Conservation (phyloP, 1,140 invertebrate genomes). For the Limonius californicus region DNA sequence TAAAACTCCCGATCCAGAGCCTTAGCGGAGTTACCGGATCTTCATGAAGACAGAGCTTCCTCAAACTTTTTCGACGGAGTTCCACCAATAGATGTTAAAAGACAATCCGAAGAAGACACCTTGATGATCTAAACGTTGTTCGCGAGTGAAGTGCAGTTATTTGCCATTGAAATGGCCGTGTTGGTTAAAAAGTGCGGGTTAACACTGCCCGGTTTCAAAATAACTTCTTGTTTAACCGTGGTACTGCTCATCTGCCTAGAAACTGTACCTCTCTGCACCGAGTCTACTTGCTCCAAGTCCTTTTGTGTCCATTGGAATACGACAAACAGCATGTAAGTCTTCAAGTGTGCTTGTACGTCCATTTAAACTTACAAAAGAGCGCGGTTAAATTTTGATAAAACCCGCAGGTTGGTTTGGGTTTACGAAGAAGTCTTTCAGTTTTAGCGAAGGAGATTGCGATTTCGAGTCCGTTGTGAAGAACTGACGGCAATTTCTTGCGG, state of each 20-base stretch:
- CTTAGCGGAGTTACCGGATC: too few relatives aligned
- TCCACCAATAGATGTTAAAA: background rate
- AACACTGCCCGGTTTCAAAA: constrained; percentile 43
- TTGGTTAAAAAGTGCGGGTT: constrained; percentile 34
- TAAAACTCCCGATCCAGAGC: too few relatives aligned
- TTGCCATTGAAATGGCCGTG: constrained; percentile 24
- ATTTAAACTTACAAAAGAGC: too few relatives aligned
- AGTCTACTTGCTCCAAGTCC: constrained; percentile 75
- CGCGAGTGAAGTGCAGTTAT: constrained; percentile 7
- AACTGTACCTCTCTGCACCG: constrained; percentile 68
- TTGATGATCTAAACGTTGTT: background rate
- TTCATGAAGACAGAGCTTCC: too few relatives aligned
- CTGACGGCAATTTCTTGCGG: background rate
- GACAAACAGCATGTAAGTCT: constrained; percentile 72
- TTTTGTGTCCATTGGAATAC: constrained; percentile 86
- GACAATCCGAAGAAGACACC: background rate
- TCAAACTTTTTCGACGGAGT: too few relatives aligned
- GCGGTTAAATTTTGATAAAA: too few relatives aligned
- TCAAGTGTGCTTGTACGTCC: too few relatives aligned
- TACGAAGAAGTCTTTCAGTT: too few relatives aligned
- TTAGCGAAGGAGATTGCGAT: too few relatives aligned
- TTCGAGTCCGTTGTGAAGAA: background rate
- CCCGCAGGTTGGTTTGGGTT: too few relatives aligned
- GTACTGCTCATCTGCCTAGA: constrained; percentile 73
- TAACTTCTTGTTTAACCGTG: constrained; percentile 63